phyloP scores from a whole-genome alignment of 92 coral and sea anemone species.

The Chrysogorgia sp. region DNA sequence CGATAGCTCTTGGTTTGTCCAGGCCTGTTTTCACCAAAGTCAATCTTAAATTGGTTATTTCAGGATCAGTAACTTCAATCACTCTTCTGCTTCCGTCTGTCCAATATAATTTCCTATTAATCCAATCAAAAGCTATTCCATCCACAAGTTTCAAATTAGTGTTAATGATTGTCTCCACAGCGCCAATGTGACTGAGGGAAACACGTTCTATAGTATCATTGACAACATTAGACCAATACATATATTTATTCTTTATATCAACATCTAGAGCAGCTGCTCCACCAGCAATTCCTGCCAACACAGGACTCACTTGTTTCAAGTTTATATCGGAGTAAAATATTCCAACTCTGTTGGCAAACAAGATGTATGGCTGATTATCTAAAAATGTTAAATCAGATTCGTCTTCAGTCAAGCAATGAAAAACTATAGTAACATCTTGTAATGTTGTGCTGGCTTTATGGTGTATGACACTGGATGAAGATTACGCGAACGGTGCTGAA shows the following conservation, averaged over 20 bases:
- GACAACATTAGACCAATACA: conserved; percentile 94
- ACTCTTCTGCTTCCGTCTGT: conserved; percentile 89
- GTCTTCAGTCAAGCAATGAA: too few relatives aligned
- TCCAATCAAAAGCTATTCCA: conserved; percentile 95
- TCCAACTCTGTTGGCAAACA: conserved; percentile 41
- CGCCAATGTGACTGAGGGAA: conserved; percentile 78
- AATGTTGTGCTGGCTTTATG: not conserved
- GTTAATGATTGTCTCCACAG: conserved; percentile 21
- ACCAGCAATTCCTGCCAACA: conserved; percentile 45
- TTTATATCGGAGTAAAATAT: conserved; percentile 31
- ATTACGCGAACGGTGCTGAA: too few relatives aligned
- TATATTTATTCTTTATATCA: conserved; percentile 77
- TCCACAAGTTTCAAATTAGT: conserved; percentile 47
- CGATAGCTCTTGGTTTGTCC: conserved; percentile 91
- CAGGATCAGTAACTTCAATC: conserved; percentile 86
- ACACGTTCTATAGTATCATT: conserved; percentile 75
- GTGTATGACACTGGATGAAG: too few relatives aligned
- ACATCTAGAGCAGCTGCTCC: conserved; percentile 86
- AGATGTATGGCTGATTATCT: conserved; percentile 35
- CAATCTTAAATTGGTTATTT: conserved; percentile 73
- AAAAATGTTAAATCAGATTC: not conserved
- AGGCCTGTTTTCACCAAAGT: conserved; percentile 68
- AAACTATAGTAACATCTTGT: not conserved
- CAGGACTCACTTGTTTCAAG: conserved; percentile 35
- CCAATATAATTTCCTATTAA: conserved; percentile 93